These are phyloP conservation scores for Coranthus polyacanthus DNA, from an alignment of 2,797 vertebrate genomes.

Conservation along the genomic window DNA sequence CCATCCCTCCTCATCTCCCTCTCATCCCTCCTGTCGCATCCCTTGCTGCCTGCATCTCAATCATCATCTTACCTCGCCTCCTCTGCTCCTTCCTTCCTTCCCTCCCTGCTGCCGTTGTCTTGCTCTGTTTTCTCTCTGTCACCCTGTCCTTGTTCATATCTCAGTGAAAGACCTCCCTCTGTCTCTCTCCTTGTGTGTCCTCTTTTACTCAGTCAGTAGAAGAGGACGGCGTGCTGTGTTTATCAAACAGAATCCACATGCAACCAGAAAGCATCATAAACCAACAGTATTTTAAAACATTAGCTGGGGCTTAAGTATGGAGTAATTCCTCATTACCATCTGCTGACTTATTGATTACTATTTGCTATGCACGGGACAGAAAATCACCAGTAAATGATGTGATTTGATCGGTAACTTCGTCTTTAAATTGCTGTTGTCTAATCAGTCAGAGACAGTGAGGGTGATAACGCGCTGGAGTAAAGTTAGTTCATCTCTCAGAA, in stretches of 20 bases:
- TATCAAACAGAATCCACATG: constrained; percentile 51
- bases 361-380: background rate
- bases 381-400: background rate
- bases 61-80: constrained; percentile 5
- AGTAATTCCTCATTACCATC: background rate
- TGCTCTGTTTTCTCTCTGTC: constrained; percentile 20
- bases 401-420: background rate
- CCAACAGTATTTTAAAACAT: constrained; percentile 4
- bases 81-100: background rate
- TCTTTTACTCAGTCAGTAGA: constrained; percentile 29
- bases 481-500: constrained; percentile 81
- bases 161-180: constrained; percentile 54
- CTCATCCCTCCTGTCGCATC: constrained; percentile 9
- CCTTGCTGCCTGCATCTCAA: constrained; percentile 18
- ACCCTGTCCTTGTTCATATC: constrained; percentile 25
- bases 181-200: constrained; percentile 50
- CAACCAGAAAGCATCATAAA: constrained; percentile 8
- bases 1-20: constrained; percentile 5
- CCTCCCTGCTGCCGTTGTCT: background rate
- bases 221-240: constrained; percentile 23
- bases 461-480: constrained; percentile 65
- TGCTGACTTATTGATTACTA: background rate
- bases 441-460: constrained; percentile 38
- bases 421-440: constrained; percentile 37
- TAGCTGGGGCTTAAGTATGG: background rate